Conservation (phyloP, 2,113 vertebrate species). For the Sturnus vulgaris region DNA sequence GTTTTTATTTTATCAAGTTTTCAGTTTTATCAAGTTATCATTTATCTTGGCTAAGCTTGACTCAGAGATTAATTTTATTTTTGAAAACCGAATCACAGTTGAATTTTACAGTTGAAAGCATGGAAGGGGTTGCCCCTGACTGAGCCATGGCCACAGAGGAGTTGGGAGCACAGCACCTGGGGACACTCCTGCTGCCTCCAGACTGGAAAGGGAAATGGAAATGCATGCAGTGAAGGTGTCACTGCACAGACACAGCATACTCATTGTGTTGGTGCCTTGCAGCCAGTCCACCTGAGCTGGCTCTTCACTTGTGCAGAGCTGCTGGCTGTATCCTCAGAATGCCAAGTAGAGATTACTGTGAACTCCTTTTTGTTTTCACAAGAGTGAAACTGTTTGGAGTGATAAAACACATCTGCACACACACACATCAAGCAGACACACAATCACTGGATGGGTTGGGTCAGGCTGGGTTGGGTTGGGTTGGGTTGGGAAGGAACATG, state of each 20-base stretch:
- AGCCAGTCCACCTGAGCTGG: neutral
- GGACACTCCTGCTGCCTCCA: neutral
- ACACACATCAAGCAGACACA: accelerated
- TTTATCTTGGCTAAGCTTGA: neutral
- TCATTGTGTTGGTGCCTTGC: neutral
- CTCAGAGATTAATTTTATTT: neutral
- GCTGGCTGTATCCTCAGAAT: neutral
- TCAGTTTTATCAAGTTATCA: neutral
- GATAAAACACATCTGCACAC: neutral
- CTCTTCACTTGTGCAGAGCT: neutral
- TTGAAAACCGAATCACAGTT: neutral
- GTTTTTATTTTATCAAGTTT: neutral
- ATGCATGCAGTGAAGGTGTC: accelerated
- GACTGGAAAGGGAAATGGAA: neutral
- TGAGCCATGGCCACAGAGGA: neutral
- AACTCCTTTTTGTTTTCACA: neutral
- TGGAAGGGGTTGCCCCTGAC: accelerated
- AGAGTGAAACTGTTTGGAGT: neutral
- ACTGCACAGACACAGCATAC: neutral
- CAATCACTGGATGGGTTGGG: too few relatives aligned
- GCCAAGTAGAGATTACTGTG: neutral
- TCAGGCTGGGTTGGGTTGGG: neutral
- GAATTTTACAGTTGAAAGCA: neutral
- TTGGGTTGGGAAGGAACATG: neutral
- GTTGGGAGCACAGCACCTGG: neutral